Evolutionary conservation across 2,797 vertebrate species (phyloP).

Genomic region (Galagoides demidoff): DNA sequence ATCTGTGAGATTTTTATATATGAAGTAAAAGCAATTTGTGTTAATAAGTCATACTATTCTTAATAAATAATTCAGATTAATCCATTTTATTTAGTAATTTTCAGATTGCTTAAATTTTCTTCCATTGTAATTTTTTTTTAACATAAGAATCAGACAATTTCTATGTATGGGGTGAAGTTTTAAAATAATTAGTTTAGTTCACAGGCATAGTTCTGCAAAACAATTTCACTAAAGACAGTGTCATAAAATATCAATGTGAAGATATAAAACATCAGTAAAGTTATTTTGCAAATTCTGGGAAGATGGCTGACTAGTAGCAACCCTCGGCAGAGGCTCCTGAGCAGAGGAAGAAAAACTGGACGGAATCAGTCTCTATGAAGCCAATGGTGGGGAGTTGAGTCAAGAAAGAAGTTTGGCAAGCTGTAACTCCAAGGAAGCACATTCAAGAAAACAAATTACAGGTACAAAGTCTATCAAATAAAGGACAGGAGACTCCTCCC

Average conservation of each 20-base stretch:
- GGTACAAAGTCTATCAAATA: too few relatives aligned
- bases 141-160: not conserved
- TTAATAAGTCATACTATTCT: not conserved
- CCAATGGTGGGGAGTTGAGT: too few relatives aligned
- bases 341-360: too few relatives aligned
- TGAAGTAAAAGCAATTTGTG: not conserved
- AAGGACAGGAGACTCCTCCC: too few relatives aligned
- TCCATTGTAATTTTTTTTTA: not conserved
- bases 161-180: slow-evolving; percentile 25
- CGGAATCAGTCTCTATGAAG: too few relatives aligned
- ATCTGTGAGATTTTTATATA: not conserved
- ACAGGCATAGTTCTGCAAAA: slow-evolving; percentile 34
- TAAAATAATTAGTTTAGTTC: slow-evolving; percentile 68
- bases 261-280: slow-evolving; percentile 61
- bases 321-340: too few relatives aligned
- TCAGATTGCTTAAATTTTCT: slow-evolving; percentile 14
- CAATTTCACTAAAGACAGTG: slow-evolving; percentile 54
- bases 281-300: not conserved
- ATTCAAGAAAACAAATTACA: too few relatives aligned
- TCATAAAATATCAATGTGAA: slow-evolving; percentile 46
- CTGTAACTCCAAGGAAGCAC: too few relatives aligned
- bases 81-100: not conserved
- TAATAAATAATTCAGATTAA: not conserved
- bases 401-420: too few relatives aligned
- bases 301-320: too few relatives aligned